phyloP scores from a whole-genome alignment of 2,113 vertebrate species.

The Percopsis transmontana region DNA sequence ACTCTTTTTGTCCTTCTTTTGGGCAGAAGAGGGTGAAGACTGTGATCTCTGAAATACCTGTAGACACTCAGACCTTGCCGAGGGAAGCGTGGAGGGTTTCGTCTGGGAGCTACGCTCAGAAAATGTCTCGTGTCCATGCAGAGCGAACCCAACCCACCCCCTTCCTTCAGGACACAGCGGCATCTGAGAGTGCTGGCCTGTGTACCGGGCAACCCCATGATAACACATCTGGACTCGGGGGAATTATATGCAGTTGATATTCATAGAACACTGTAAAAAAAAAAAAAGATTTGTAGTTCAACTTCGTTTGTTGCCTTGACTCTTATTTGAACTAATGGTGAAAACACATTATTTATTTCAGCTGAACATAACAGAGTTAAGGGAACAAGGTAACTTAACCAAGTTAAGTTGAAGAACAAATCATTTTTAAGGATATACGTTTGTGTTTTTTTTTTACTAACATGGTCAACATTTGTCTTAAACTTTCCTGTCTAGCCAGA shows the following conservation, averaged over 20 bases:
- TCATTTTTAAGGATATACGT: too few species aligned
- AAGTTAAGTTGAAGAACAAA: too few species aligned
- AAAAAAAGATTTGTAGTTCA: too few species aligned
- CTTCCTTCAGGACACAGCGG: constrained; percentile 21
- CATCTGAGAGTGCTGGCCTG: neutral
- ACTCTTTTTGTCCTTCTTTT: neutral
- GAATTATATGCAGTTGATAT: constrained; percentile 60
- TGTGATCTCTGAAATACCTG: constrained; percentile 47
- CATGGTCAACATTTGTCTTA: too few species aligned
- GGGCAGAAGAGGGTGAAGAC: constrained; percentile 41
- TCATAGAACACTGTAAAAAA: too few species aligned
- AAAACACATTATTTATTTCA: too few species aligned
- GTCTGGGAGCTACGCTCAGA: constrained; percentile 1
- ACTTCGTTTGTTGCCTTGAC: too few species aligned
- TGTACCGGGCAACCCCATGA: constrained; percentile 19
- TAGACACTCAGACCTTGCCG: constrained; percentile 65
- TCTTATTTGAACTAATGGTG: too few species aligned
- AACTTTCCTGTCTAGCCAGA: too few species aligned
- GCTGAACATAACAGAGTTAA: too few species aligned
- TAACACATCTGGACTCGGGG: constrained; percentile 24
- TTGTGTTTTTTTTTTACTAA: too few species aligned
- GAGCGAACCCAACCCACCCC: neutral
- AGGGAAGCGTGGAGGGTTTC: constrained; percentile 62
- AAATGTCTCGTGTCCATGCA: neutral
- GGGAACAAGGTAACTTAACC: too few species aligned